Conservation (phyloP, 2,888 invertebrate species). For the Melipona bicolor region DNA sequence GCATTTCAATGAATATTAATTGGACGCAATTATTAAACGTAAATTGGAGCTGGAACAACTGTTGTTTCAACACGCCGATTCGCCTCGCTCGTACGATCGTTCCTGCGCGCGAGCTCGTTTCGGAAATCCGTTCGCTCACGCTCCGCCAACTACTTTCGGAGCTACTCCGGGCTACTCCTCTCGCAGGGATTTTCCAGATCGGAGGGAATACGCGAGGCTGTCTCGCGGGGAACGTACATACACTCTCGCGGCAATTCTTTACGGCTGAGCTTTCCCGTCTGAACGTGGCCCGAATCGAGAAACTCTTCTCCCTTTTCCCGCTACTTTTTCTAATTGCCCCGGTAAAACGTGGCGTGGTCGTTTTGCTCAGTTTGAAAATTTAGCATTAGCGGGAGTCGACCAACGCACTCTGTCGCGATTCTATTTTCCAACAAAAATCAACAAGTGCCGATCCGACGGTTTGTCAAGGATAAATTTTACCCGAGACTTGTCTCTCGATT, state of each 20-base stretch:
- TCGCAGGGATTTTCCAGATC: constrained; percentile 54
- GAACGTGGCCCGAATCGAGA: constrained; percentile 3
- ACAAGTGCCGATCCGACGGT: constrained; percentile 39
- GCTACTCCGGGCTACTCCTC: constrained; percentile 24
- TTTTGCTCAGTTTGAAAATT: neutral
- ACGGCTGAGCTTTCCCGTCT: constrained; percentile 11
- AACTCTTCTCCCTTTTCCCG: neutral
- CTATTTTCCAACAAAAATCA: constrained; percentile 29
- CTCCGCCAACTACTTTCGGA: constrained; percentile 34
- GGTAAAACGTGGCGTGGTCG: neutral
- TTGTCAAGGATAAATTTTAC: neutral
- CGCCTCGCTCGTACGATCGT: constrained; percentile 25
- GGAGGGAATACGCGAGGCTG: neutral
- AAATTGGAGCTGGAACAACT: constrained; percentile 78
- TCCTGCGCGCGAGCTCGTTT: constrained; percentile 43
- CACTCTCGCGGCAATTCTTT: constrained; percentile 10
- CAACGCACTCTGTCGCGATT: neutral
- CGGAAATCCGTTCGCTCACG: constrained; percentile 31
- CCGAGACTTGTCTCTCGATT: neutral
- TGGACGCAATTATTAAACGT: constrained; percentile 78
- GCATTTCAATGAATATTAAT: constrained; percentile 81
- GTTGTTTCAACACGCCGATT: constrained; percentile 45
- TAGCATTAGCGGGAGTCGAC: neutral
- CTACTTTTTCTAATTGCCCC: neutral
- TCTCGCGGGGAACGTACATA: constrained; percentile 7